Evolutionary conservation across 2,888 invertebrate species (phyloP), one percentile per base, ranked within the genome.

Genomic region (Heliconius ismenius): DNA sequence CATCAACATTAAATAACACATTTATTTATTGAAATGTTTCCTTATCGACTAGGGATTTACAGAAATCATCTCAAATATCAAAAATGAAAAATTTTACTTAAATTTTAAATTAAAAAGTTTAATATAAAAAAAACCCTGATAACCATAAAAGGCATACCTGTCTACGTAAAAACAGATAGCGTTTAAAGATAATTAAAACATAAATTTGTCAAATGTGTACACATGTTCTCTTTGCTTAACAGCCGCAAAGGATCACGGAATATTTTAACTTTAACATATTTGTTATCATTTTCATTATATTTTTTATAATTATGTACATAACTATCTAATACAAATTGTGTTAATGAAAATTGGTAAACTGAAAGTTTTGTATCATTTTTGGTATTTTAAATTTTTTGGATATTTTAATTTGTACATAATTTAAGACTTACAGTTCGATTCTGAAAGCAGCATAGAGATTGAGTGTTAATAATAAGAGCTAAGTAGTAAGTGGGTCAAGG

Each of bases 401-500:
- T n/a, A 60, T 62, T 26, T n/a, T 15, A 24, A 72, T 28, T 36
- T 32, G 28, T 49, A 49, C 18, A 13, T n/a, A 43, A 73, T 79
- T 73, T 67, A 39, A 62, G 58, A 77, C 26, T 79, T 69, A 78
- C 86, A 87, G 84, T 88, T 85, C 83, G 15, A 54, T 54, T 28
- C 69, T 87, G 87, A 86, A 84, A 83, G 82, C 79, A 81, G 81
- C 83, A 82, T 82, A 83, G 83, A 85, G 83, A 84, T 84, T 85
- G 86, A 87, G 87, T 84, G 85, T 82, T 86, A 88, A 89, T 88
- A 90, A 88, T 90, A 85, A 84, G 85, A 87, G 87, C 84, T 80
- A 81, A 86, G 82, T 86, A 85, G 85, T 86, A 82, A 85, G 85
- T 86, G 82, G 90, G 91, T 91, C 92, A 92, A 92, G 92, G 92